Base-by-base conservation (phyloP, 2,797 vertebrate genomes). In the Tympanoctomys barrerae region DNA sequence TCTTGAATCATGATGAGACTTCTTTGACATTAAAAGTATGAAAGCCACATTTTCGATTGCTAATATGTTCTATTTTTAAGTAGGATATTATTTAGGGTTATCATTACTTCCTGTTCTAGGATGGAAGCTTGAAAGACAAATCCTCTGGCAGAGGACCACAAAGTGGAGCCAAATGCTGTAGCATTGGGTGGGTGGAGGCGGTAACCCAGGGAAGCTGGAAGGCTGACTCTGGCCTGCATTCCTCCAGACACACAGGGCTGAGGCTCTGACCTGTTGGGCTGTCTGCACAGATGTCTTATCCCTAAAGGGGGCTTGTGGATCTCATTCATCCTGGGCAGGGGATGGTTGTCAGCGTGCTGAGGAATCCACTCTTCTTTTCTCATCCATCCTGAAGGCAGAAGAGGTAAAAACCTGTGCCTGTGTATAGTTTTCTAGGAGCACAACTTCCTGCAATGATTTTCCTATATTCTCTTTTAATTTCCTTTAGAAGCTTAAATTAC, bases 341-440 rank as follows among this genome's bases (percentile, higher is more conserved):
- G 28, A n/a, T 24, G 86, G 8, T 54, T 61, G 26, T 36, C 57
- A 80, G 59, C 82, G 57, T 31, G 9, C 8, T 1, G 26, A 18
- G 33, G 24, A 14, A 81, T 73, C 36, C 26, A n/a, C 5, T n/a
- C 36, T 64, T 92, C 33, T 24, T 85, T 91, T 91, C 85, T 95
- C 12, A 28, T 57, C 0, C 33, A 71, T 52, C 28, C 19, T 71
- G 12, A 66, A 77, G 24, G 6, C 1, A 3, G 21, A 28, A n/a
- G 49, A 28, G 31, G 94, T 82, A 87, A 97, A 86, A 96, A 52
- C 96, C 66, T 88, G 70, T 97, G 28, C 0, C 81, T 93, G 18
- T 81, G 39, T 96, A 91, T 90, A 52, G 87, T 97, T 98, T 98
- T 94, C 94, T 91, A 97, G 95, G 64, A 62, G 90, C 21, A 66